These are phyloP conservation scores for Nephrotoma appendiculata DNA, from an alignment of 2,888 invertebrate species.

Conservation along the genomic window DNA sequence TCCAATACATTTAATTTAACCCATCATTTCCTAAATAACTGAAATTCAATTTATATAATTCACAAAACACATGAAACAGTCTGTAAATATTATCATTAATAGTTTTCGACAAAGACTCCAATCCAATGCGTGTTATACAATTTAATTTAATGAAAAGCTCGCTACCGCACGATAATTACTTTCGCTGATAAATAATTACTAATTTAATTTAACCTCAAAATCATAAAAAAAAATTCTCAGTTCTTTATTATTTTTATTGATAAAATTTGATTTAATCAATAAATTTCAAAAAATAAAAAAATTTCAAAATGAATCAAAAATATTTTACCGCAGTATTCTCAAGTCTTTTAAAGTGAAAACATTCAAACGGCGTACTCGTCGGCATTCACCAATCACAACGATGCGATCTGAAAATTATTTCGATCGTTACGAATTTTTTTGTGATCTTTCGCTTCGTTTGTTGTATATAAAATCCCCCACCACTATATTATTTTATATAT, in stretches of 20 bases:
- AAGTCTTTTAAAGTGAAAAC: neutral
- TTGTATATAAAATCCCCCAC: neutral
- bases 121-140: neutral
- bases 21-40: too few species aligned
- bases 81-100: too few species aligned
- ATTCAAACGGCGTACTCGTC: neutral
- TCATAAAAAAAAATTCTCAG: neutral
- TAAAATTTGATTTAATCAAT: neutral
- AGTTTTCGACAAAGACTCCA: too few species aligned
- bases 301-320: neutral
- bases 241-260: neutral
- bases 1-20: too few species aligned
- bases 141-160: neutral
- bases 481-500: neutral
- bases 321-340: neutral
- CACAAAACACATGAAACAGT: too few species aligned
- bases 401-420: neutral
- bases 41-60: too few species aligned
- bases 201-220: neutral
- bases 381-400: neutral
- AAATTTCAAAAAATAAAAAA: neutral
- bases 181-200: neutral
- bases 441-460: neutral
- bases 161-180: neutral
- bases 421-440: neutral